phyloP scores from a whole-genome alignment of 2,888 invertebrate genomes.

The Tortrix viridana region DNA sequence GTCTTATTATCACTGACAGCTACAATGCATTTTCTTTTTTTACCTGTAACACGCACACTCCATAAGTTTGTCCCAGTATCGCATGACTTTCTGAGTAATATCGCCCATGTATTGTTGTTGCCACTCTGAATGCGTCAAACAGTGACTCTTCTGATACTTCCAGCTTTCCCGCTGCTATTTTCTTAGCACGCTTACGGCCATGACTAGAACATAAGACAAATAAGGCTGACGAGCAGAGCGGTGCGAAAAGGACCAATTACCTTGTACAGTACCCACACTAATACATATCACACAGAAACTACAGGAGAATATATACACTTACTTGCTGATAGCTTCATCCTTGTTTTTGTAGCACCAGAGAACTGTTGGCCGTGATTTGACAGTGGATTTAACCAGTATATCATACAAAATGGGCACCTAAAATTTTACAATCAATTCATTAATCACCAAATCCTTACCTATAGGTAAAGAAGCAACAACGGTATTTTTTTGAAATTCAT shows the following conservation, averaged over 20 bases:
- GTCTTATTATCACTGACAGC: no score
- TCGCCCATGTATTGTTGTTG: constrained; percentile 98
- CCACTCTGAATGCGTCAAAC: constrained; percentile 97
- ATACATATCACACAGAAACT: not conserved
- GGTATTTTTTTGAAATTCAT: no score
- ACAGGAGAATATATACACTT: constrained; percentile 46
- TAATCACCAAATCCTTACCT: not conserved
- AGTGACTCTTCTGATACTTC: constrained; percentile 97
- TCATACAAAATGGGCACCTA: constrained; percentile 98
- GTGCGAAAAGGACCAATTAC: no score
- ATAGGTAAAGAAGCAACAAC: no score
- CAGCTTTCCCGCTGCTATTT: constrained; percentile 94
- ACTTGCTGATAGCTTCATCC: constrained; percentile 95
- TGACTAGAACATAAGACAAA: constrained; percentile 86
- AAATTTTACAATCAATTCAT: constrained; percentile 40
- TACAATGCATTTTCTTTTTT: not conserved
- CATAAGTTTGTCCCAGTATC: constrained; percentile 98
- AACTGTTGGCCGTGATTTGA: constrained; percentile 96
- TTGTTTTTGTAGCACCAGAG: constrained; percentile 99
- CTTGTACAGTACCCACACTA: no score
- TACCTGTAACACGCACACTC: constrained; percentile 96
- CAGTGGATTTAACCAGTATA: constrained; percentile 97
- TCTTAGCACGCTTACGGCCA: constrained; percentile 96
- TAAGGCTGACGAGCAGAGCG: no score
- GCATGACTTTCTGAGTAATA: constrained; percentile 99